Conservation (phyloP, 1,140 invertebrate genomes). For the Drosophila sucinea region DNA sequence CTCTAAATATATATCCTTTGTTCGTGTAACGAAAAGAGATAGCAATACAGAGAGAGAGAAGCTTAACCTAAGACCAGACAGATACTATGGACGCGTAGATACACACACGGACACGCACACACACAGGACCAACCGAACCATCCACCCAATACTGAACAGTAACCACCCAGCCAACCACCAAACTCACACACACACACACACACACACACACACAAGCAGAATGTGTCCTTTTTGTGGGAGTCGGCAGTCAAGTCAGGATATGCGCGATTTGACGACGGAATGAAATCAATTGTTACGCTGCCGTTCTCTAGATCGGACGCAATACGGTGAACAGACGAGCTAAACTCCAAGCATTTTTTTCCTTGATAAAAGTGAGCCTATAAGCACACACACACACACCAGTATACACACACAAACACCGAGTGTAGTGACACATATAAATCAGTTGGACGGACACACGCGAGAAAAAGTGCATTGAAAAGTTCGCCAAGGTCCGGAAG, state of each 20-base stretch:
- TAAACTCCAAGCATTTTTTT: constrained; percentile 46
- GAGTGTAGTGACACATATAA: constrained; percentile 65
- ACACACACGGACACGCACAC: constrained; percentile 48
- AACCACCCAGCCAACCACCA: constrained; percentile 36
- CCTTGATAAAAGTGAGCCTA: constrained; percentile 60
- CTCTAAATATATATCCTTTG: constrained; percentile 71
- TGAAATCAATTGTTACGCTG: constrained; percentile 83
- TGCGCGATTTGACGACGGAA: constrained; percentile 83
- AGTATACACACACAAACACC: constrained; percentile 3
- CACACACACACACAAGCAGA: constrained; percentile 40
- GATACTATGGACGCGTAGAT: constrained; percentile 48
- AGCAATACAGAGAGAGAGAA: constrained; percentile 35
- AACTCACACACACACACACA: constrained; percentile 40
- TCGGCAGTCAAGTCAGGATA: constrained; percentile 68
- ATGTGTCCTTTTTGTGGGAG: constrained; percentile 31
- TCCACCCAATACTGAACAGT: constrained; percentile 36
- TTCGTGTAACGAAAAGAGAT: constrained; percentile 51
- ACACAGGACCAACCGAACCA: constrained; percentile 20
- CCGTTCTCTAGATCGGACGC: constrained; percentile 83
- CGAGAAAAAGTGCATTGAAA: constrained; percentile 72
- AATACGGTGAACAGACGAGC: constrained; percentile 67
- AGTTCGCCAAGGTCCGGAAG: constrained; percentile 77
- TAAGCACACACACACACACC: constrained; percentile 36
- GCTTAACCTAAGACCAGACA: constrained; percentile 50
- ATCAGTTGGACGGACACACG: constrained; percentile 63